These are phyloP conservation scores for Sylvilagus bachmani DNA, from an alignment of 2,113 vertebrate genomes.

Conservation along the genomic window DNA sequence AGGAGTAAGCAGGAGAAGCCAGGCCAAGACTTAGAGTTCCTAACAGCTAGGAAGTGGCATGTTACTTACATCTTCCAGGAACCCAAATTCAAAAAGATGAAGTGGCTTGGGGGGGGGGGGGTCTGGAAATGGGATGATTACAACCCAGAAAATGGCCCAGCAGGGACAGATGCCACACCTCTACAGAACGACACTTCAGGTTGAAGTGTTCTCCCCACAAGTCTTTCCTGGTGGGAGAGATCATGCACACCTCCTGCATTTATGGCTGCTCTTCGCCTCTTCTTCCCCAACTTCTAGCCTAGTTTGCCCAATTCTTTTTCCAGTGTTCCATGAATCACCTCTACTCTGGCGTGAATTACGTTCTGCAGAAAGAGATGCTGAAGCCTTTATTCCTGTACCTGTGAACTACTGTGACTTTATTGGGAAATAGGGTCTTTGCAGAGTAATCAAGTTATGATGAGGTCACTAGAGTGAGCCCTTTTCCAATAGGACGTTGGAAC, in stretches of 20 bases:
- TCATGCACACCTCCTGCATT: not conserved
- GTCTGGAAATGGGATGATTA: not conserved
- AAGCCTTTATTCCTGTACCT: not conserved
- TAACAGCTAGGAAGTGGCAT: not conserved
- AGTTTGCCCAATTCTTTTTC: not conserved
- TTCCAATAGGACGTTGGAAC: too few species aligned
- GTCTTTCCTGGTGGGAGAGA: not conserved
- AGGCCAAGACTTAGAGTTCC: not conserved
- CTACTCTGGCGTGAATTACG: not conserved
- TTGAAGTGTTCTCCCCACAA: not conserved
- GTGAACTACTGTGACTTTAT: not conserved
- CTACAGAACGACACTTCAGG: not conserved
- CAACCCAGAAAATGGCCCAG: not conserved
- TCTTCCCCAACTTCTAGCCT: not conserved
- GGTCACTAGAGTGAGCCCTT: not conserved
- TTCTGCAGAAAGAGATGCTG: not conserved
- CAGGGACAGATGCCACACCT: not conserved
- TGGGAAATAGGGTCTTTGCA: slow-evolving; percentile 1
- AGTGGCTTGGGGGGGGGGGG: not conserved
- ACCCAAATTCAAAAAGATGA: not conserved
- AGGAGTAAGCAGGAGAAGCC: not conserved
- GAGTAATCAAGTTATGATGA: not conserved
- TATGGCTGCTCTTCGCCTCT: accelerated
- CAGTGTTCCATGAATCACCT: not conserved
- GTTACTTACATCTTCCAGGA: not conserved